phyloP scores from a whole-genome alignment of 2,797 vertebrate species.

The Naso thynnoides region DNA sequence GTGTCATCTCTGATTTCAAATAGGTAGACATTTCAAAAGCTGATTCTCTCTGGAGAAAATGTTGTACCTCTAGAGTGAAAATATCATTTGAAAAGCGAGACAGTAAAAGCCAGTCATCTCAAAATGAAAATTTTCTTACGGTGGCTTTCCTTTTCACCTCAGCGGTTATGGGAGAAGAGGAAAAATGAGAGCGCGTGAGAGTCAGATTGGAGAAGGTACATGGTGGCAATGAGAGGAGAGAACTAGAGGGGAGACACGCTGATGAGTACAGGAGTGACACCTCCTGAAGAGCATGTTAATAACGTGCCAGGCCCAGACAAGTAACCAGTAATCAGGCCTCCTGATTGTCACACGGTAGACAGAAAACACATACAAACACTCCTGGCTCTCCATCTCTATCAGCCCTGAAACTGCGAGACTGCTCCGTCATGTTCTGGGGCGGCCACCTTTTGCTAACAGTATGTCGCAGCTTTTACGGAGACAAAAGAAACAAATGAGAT shows the following conservation, averaged over 20 bases:
- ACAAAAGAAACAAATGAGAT: slow-evolving; percentile 81
- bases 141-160: slow-evolving; percentile 80
- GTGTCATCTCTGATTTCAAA: slow-evolving; percentile 84
- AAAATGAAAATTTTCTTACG: slow-evolving; percentile 78
- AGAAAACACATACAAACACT: slow-evolving; percentile 50
- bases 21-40: slow-evolving; percentile 82
- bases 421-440: slow-evolving; percentile 66
- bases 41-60: slow-evolving; percentile 80
- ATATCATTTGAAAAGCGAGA: slow-evolving; percentile 81
- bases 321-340: slow-evolving; percentile 79
- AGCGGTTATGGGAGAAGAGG: slow-evolving; percentile 54
- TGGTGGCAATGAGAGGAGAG: slow-evolving; percentile 40
- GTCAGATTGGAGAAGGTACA: slow-evolving; percentile 36
- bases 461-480: slow-evolving; percentile 69
- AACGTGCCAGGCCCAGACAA: slow-evolving; percentile 71
- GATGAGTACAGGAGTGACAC: slow-evolving; percentile 69
- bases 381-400: slow-evolving; percentile 67
- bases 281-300: slow-evolving; percentile 80
- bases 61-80: slow-evolving; percentile 76
- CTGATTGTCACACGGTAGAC: slow-evolving; percentile 70
- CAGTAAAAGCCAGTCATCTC: slow-evolving; percentile 79
- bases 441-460: slow-evolving; percentile 66
- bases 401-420: slow-evolving; percentile 54
- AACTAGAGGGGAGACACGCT: slow-evolving; percentile 46
- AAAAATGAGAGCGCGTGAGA: slow-evolving; percentile 33